phyloP scores from a whole-genome alignment of 1,140 invertebrate genomes.

The Monochamus saltuarius region DNA sequence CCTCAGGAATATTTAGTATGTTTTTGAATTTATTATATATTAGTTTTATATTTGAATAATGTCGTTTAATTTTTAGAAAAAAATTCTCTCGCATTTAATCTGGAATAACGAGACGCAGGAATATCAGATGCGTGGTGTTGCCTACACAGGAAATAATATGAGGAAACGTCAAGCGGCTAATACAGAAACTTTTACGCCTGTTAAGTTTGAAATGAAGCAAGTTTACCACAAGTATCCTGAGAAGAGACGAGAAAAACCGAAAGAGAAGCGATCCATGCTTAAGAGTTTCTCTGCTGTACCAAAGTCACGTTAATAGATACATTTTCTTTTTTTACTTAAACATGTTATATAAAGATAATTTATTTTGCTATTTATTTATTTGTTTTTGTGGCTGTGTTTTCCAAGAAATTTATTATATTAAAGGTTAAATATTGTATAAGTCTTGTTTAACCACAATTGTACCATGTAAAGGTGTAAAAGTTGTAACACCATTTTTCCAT shows the following conservation, averaged over 20 bases:
- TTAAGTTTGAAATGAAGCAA: conserved; percentile 43
- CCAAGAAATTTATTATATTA: too few relatives aligned
- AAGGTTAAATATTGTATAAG: too few relatives aligned
- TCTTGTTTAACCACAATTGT: too few relatives aligned
- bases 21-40: conserved; percentile 4
- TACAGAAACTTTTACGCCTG: conserved; percentile 28
- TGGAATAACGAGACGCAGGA: conserved; percentile 99
- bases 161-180: conserved; percentile 59
- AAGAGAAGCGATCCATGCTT: conserved; percentile 29
- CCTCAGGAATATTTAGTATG: conserved; percentile 77
- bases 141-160: conserved; percentile 99
- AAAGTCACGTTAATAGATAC: conserved; percentile 24
- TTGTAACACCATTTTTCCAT: too few relatives aligned
- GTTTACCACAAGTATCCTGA: conserved; percentile 46
- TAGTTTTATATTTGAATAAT: neutral
- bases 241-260: conserved; percentile 36
- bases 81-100: conserved; percentile 89
- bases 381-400: too few relatives aligned
- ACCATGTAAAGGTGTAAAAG: too few relatives aligned
- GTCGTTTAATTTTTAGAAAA: conserved; percentile 62
- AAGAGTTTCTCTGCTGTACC: conserved; percentile 33
- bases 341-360: neutral
- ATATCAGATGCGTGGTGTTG: conserved; percentile 97
- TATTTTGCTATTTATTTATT: too few relatives aligned
- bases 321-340: conserved; percentile 1